Percentiles rank a stretch among this genome's conserved stretches.
phyloP scores from a whole-genome alignment of 1,140 invertebrate genomes.

The Triops cancriformis region DNA sequence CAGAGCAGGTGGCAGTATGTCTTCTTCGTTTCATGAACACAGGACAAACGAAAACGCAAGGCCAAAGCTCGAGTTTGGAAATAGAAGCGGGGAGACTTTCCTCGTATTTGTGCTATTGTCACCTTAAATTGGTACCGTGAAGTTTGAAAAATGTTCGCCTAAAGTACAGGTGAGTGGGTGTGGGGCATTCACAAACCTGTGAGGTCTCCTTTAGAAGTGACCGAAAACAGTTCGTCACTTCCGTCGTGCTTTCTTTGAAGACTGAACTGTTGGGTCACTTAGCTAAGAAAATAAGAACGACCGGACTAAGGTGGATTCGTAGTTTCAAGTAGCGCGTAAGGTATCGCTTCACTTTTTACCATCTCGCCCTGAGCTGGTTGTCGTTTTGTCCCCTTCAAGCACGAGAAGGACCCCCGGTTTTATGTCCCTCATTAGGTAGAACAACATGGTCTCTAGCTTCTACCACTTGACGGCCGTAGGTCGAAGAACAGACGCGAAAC shows the following conservation, averaged over 20 bases:
- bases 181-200: too few relatives aligned
- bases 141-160: too few relatives aligned
- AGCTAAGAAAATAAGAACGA: background rate
- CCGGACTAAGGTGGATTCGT: background rate
- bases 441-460: constrained; percentile 5
- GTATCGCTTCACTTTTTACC: background rate
- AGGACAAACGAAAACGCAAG: too few relatives aligned
- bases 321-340: background rate
- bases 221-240: background rate
- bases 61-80: too few relatives aligned
- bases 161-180: too few relatives aligned
- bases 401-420: background rate
- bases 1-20: too few relatives aligned
- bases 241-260: background rate
- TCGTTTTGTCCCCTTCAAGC: background rate
- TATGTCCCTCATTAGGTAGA: constrained; percentile 2
- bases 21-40: too few relatives aligned
- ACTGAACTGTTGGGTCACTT: background rate
- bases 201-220: background rate
- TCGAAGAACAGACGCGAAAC: background rate
- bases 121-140: too few relatives aligned
- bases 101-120: too few relatives aligned
- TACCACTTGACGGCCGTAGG: background rate
- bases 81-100: too few relatives aligned
- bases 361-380: background rate